Conservation (phyloP, 2,797 vertebrate genomes). For the Sebastes taczanowskii region DNA sequence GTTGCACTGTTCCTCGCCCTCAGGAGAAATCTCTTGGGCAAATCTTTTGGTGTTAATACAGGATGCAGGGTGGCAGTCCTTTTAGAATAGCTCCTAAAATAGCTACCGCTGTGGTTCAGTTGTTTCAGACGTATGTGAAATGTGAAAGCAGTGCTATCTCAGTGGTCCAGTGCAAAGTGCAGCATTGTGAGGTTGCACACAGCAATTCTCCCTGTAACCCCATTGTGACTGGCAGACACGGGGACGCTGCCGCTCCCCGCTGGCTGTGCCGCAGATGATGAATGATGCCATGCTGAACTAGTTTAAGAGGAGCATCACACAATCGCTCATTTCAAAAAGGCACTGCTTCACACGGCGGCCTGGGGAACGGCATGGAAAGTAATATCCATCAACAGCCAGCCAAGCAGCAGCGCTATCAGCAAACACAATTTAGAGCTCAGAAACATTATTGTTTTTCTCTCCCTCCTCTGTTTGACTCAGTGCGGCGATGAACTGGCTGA, state of each 20-base stretch:
- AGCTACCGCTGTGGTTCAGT: constrained; percentile 14
- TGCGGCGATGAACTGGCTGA: constrained; percentile 64
- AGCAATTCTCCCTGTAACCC: constrained; percentile 55
- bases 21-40: constrained; percentile 21
- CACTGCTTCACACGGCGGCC: constrained; percentile 68
- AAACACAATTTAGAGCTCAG: constrained; percentile 80
- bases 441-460: constrained; percentile 76
- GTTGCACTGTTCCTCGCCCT: background rate
- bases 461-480: constrained; percentile 54
- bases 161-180: constrained; percentile 32
- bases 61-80: constrained; percentile 19
- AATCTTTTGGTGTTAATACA: constrained; percentile 20
- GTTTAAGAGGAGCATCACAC: constrained; percentile 79
- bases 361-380: constrained; percentile 72
- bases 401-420: constrained; percentile 78
- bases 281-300: constrained; percentile 77
- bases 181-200: constrained; percentile 54
- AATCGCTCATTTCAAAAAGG: constrained; percentile 78
- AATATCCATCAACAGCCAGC: constrained; percentile 83
- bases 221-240: constrained; percentile 67
- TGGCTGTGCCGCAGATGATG: constrained; percentile 72
- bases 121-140: constrained; percentile 19
- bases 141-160: constrained; percentile 24
- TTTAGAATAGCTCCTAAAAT: constrained; percentile 41
- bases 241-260: constrained; percentile 56